A percentile compares a stretch with the other conserved stretches of the same genome.
Conservation (phyloP, 2,797 vertebrate genomes). For the Hephaestus fuliginosus region DNA sequence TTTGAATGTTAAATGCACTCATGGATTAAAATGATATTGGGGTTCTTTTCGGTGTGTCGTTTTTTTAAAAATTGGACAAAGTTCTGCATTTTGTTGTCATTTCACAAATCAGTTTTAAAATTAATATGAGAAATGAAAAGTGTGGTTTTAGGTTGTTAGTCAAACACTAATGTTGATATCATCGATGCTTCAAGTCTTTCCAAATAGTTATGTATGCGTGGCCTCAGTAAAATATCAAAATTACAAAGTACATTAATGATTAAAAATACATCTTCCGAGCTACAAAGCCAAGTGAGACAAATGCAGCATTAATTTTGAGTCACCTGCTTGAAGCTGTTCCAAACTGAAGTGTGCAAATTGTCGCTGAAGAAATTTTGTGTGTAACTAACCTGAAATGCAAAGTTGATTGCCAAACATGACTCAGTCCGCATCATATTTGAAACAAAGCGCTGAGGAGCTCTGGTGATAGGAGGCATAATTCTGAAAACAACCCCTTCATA, state of each 20-base stretch:
- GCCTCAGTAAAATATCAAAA: conserved; percentile 20
- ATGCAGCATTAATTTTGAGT: conserved; percentile 56
- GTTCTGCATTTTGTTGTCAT: conserved; percentile 12
- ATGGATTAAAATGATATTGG: conserved; percentile 74
- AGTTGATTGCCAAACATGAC: conserved; percentile 14
- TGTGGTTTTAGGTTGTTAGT: conserved; percentile 13
- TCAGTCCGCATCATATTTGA: conserved; percentile 15
- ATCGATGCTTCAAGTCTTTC: conserved; percentile 14
- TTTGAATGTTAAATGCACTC: conserved; percentile 77
- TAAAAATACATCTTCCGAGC: conserved; percentile 51
- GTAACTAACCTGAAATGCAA: conserved; percentile 45
- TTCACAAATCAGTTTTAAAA: conserved; percentile 6
- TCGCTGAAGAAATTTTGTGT: conserved; percentile 39
- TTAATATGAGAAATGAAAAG: conserved; percentile 1
- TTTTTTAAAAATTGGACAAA: conserved; percentile 47
- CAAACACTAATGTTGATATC: conserved; percentile 33
- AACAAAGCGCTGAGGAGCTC: conserved; percentile 54
- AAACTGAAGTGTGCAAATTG: conserved; percentile 42
- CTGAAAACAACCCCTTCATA: conserved; percentile 61
- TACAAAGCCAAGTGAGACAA: conserved; percentile 55
- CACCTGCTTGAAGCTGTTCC: conserved; percentile 45
- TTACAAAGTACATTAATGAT: conserved; percentile 57
- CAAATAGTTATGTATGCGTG: conserved; percentile 33
- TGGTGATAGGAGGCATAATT: conserved; percentile 59
- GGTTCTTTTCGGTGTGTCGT: conserved; percentile 68